Conservation (phyloP, 2,888 invertebrate species). For the Cephus pygmeus region DNA sequence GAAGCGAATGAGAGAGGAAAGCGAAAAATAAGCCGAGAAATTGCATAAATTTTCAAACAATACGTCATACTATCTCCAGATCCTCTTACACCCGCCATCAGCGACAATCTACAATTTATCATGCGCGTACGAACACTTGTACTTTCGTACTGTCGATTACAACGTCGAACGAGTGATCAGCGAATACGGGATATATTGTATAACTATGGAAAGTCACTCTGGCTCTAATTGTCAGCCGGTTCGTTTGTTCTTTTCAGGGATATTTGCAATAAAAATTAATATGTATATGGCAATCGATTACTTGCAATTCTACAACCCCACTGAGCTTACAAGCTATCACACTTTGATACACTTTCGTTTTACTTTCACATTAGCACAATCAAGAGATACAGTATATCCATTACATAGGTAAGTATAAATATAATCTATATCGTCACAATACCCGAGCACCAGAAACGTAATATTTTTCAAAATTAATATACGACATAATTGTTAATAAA, state of each 20-base stretch:
- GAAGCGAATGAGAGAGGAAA: neutral
- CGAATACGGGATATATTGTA: neutral
- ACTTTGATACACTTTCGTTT: neutral
- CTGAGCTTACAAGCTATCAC: neutral
- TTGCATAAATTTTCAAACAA: neutral
- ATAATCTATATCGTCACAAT: neutral
- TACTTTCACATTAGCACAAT: neutral
- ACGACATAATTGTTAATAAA: neutral
- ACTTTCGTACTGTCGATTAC: neutral
- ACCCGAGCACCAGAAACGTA: neutral
- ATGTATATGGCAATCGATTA: neutral
- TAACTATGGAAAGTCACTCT: neutral
- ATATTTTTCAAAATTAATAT: neutral
- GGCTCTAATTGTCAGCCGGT: neutral
- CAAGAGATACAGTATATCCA: neutral
- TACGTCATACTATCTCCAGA: neutral
- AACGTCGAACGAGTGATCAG: neutral
- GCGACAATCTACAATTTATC: neutral
- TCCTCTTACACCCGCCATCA: neutral
- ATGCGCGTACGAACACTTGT: neutral
- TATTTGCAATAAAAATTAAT: neutral
- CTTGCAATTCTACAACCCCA: neutral
- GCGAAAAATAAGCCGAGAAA: neutral
- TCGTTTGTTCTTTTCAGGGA: neutral
- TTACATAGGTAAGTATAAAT: neutral